Percentiles rank a stretch among this genome's conserved stretches.
These are phyloP conservation scores for Harpegnathos saltator DNA, from an alignment of 1,140 invertebrate genomes.

Conservation along the genomic window DNA sequence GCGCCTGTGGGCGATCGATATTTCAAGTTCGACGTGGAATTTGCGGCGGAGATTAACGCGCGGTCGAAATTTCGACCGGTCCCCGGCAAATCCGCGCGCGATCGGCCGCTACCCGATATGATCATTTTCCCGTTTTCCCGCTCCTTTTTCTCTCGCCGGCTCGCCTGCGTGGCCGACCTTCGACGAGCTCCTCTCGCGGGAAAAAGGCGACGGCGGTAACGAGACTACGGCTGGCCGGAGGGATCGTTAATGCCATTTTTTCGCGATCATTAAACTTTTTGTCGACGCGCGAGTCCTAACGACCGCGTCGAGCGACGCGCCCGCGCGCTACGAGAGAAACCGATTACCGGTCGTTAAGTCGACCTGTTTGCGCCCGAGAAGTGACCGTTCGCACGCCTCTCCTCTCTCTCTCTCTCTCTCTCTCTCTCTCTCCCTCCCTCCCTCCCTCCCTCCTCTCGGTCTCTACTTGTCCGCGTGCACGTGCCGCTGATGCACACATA, in stretches of 20 bases:
- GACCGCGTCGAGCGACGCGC: constrained; percentile 17
- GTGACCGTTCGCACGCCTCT: constrained; percentile 39
- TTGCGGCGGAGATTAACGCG: too few relatives aligned
- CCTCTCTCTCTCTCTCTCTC: too few relatives aligned
- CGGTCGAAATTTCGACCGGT: too few relatives aligned
- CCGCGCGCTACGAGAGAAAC: constrained; percentile 43
- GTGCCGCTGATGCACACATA: background rate
- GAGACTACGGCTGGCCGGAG: background rate
- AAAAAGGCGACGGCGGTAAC: constrained; percentile 50
- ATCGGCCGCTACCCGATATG: too few relatives aligned
- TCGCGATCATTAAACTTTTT: constrained; percentile 70
- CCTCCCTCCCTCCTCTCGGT: too few relatives aligned
- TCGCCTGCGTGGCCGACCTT: constrained; percentile 48
- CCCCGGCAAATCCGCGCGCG: too few relatives aligned
- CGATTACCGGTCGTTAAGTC: constrained; percentile 70
- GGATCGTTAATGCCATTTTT: constrained; percentile 71
- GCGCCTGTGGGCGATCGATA: too few relatives aligned
- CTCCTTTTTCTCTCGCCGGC: background rate
- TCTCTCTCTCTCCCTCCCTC: too few relatives aligned
- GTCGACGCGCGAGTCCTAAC: constrained; percentile 50
- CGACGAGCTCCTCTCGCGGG: constrained; percentile 38
- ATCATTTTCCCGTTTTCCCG: constrained; percentile 21
- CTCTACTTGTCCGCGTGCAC: too few relatives aligned
- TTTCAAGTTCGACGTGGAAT: too few relatives aligned
- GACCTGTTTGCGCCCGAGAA: constrained; percentile 57